Percentiles rank a stretch among this genome's conserved stretches.
Conservation (phyloP, 1,140 invertebrate species). For the Trichonephila clavipes region DNA sequence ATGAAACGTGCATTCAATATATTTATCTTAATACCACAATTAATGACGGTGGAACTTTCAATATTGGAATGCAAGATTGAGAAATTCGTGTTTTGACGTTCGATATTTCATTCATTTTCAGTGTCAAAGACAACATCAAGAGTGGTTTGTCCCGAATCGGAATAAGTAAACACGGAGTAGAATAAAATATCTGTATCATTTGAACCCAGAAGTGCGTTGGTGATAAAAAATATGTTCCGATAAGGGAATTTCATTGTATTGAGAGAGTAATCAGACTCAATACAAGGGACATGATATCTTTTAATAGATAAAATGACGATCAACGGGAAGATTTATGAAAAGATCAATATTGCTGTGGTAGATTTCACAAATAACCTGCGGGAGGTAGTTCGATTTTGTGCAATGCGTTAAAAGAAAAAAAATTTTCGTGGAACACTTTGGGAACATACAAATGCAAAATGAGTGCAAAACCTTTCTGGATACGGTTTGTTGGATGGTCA, state of each 20-base stretch:
- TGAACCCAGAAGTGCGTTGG: constrained; percentile 1
- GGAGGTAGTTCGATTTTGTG: neutral
- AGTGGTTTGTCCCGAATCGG: neutral
- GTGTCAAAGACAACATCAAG: neutral
- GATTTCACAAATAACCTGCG: neutral
- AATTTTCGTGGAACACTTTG: neutral
- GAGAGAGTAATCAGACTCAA: constrained; percentile 31
- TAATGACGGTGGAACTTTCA: neutral
- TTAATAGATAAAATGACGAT: constrained; percentile 19
- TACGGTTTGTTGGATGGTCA: neutral
- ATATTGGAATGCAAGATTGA: neutral
- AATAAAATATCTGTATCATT: constrained; percentile 17
- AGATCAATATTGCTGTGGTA: constrained; percentile 2
- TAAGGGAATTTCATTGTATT: constrained; percentile 56
- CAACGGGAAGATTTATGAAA: constrained; percentile 6
- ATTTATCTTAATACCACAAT: neutral
- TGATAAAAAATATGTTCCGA: constrained; percentile 14
- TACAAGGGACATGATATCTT: constrained; percentile 12
- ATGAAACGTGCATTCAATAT: neutral
- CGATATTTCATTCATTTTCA: neutral
- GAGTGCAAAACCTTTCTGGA: neutral
- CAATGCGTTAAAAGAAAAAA: neutral
- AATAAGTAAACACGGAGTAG: constrained; percentile 31
- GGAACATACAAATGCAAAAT: neutral
- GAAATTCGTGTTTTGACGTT: neutral